These are phyloP conservation scores for Haplochromis vanheusdeni DNA, from an alignment of 2,113 vertebrate species.

Conservation along the genomic window DNA sequence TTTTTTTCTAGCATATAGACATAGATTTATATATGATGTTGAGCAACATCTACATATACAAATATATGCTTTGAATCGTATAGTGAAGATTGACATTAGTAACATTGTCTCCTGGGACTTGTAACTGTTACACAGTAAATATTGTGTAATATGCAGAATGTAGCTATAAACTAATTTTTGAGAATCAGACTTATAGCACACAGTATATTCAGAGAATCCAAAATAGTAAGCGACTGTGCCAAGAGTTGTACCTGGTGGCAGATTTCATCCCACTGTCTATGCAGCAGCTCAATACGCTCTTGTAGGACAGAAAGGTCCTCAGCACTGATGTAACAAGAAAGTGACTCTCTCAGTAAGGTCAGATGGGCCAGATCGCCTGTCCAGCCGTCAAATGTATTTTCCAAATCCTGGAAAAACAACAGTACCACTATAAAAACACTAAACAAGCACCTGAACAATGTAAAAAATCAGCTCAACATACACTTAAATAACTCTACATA, in stretches of 20 bases:
- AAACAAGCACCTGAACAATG: not conserved
- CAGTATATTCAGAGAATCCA: not conserved
- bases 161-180: not conserved
- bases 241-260: slow-evolving; percentile 81
- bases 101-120: not conserved
- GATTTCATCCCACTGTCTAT: slow-evolving; percentile 93
- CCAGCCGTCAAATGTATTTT: slow-evolving; percentile 85
- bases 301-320: slow-evolving; percentile 88
- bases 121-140: not conserved
- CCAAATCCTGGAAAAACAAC: slow-evolving; percentile 76
- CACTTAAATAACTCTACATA: not conserved
- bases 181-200: not conserved
- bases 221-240: not conserved
- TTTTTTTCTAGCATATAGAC: not conserved
- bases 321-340: slow-evolving; percentile 76
- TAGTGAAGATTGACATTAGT: not conserved
- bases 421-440: not conserved
- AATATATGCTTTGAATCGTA: not conserved
- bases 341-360: slow-evolving; percentile 75
- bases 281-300: slow-evolving; percentile 89
- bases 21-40: not conserved
- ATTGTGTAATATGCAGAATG: not conserved
- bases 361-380: slow-evolving; percentile 84
- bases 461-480: not conserved
- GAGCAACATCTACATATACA: not conserved